Base-by-base conservation (phyloP, 1,140 invertebrate genomes). In the Orchestia grillus region DNA sequence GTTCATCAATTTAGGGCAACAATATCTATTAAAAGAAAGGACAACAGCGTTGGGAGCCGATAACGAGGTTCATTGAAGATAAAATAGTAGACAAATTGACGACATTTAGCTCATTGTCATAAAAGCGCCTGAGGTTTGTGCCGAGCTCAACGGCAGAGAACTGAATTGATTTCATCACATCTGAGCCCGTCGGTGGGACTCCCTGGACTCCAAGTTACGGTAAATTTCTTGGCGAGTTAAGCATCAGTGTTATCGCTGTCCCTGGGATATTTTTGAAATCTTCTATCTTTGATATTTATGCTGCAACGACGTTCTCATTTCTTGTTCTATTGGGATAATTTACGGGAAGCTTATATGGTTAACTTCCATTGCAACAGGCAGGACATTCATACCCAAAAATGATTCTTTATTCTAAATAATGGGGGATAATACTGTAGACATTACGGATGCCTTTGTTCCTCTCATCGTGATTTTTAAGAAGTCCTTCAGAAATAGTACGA, bases 11-110 rank as follows among this genome's bases (percentile, higher is more conserved):
- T 90, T 42, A 41, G 41, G 43, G 88, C 88, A 90, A 90, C 88
- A 90, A 42, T 90, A 90, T 90, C 88, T 90, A 90, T 90, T 90
- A 90, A 90, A 90, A 42, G 43, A 90, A 90, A 42, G n/a, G 88
- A 90, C 43, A 90, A 90, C 62, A 77, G 28, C 62, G 28, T 77
- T 19, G 62, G 1, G 62, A 77, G 28, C 62, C 28, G 11, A 77
- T 77, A 77, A 77, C 62, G 11, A 77, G 62, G 62, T 77, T 77
- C 62, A 36, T 77, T 77, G 3, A 77, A 77, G 62, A 77, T 28
- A 77, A 77, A 77, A 77, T 77, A 77, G 62, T 77, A 28, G 62
- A 77, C 62, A 77, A 77, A 77, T 19, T 77, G 62, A 77, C 62
- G 62, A 77, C 62, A 77, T 77, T 77, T 77, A 77, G 62, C 62